Evolutionary conservation across 2,888 invertebrate genomes (phyloP).

Genomic region (Gari tellinella): DNA sequence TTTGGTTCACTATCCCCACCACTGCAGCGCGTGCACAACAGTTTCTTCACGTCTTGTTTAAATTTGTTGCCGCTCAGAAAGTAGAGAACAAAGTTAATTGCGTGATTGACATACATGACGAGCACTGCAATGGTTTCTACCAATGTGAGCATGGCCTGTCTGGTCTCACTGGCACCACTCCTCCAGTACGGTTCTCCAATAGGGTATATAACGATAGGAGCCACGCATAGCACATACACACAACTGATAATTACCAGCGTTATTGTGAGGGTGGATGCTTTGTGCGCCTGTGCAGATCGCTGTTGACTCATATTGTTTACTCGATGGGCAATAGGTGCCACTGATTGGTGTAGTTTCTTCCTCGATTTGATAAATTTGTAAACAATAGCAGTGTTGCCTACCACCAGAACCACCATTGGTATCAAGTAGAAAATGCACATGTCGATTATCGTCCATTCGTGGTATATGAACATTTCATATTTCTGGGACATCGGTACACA

Average conservation of each 20-base stretch:
- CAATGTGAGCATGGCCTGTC: slow-evolving; percentile 37
- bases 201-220: slow-evolving; percentile 52
- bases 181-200: slow-evolving; percentile 55
- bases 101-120: slow-evolving; percentile 53
- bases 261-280: slow-evolving; percentile 37
- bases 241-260: slow-evolving; percentile 42
- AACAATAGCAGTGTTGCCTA: slow-evolving; percentile 46
- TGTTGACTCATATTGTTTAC: too few relatives aligned
- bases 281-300: too few relatives aligned
- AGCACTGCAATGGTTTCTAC: slow-evolving; percentile 41
- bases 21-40: slow-evolving; percentile 3
- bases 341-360: slow-evolving; percentile 12
- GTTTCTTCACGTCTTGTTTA: slow-evolving; percentile 33
- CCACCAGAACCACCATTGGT: slow-evolving; percentile 39
- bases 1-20: too few relatives aligned
- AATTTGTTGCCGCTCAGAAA: slow-evolving; percentile 53
- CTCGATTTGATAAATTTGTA: slow-evolving; percentile 47
- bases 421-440: slow-evolving; percentile 49
- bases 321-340: slow-evolving; percentile 30
- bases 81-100: slow-evolving; percentile 49
- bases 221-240: slow-evolving; percentile 48
- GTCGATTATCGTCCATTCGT: slow-evolving; percentile 53
- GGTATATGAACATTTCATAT: slow-evolving; percentile 34
- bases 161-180: slow-evolving; percentile 29
- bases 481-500: slow-evolving; percentile 32